Conservation (phyloP, 1,140 invertebrate species). For the Zaprionus ghesquierei region DNA sequence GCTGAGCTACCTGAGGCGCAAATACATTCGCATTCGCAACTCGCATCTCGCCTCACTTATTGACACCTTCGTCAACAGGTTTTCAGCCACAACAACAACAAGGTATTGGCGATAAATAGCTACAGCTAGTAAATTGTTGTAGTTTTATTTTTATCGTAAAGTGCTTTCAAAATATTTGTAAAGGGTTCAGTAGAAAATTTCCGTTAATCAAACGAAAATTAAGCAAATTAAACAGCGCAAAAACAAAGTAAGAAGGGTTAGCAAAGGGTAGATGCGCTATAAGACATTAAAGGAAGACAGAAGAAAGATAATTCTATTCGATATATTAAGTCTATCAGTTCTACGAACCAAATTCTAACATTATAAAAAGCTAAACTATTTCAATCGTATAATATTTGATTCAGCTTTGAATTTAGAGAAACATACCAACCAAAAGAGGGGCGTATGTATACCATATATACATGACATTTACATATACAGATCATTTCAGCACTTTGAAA, state of each 20-base stretch:
- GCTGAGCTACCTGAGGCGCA: neutral
- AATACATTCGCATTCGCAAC: neutral
- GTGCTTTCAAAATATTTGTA: neutral
- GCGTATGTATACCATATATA: too few relatives aligned
- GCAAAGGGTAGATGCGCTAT: neutral
- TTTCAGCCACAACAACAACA: neutral
- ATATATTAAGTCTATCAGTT: too few relatives aligned
- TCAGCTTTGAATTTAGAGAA: too few relatives aligned
- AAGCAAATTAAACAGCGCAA: neutral
- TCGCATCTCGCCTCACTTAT: neutral
- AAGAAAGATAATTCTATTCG: too few relatives aligned
- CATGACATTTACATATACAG: too few relatives aligned
- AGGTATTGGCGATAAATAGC: neutral
- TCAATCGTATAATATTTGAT: too few relatives aligned
- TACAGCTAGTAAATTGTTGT: neutral
- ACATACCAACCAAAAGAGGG: too few relatives aligned
- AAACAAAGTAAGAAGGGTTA: neutral
- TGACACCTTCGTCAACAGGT: constrained; percentile 16
- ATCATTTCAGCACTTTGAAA: neutral
- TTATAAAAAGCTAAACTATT: too few relatives aligned
- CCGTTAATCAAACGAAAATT: neutral
- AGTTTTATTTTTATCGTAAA: neutral
- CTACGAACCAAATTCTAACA: too few relatives aligned
- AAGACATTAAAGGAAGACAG: too few relatives aligned
- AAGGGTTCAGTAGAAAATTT: neutral